Evolutionary conservation across 1,140 invertebrate species (phyloP).

Genomic region (Trissolcus basalis): DNA sequence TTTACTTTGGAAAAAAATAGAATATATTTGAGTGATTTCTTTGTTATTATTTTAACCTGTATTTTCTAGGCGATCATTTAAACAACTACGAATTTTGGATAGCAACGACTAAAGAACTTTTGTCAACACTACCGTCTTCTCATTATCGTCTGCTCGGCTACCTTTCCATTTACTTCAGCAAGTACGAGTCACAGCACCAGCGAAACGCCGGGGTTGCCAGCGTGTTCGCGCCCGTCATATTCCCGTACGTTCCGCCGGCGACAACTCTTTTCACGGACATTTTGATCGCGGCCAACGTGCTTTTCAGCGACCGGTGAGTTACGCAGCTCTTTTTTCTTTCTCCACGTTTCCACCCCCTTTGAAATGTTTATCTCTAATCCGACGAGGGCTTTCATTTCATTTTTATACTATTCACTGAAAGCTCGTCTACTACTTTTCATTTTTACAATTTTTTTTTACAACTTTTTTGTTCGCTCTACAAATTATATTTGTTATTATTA

Average conservation of each 20-base stretch:
- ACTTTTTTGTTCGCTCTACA: too few species aligned
- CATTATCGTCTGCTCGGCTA: conserved; percentile 73
- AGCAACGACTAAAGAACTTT: conserved; percentile 66
- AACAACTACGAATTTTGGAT: conserved; percentile 70
- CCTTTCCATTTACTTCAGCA: conserved; percentile 71
- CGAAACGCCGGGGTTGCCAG: conserved; percentile 68
- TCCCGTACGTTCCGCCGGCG: conserved; percentile 72
- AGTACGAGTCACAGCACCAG: conserved; percentile 72
- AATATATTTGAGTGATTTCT: too few species aligned
- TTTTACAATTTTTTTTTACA: too few species aligned
- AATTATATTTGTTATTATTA: too few species aligned
- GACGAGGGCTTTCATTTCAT: too few species aligned
- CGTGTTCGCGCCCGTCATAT: conserved; percentile 72
- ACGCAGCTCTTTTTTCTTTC: conserved; percentile 1
- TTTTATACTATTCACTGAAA: too few species aligned
- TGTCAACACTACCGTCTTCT: conserved; percentile 66
- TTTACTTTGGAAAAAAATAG: too few species aligned
- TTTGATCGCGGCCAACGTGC: conserved; percentile 64
- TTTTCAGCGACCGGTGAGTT: conserved; percentile 67
- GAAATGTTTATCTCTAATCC: not conserved
- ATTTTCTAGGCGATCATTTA: conserved; percentile 62
- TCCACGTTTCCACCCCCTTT: not conserved
- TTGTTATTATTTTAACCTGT: too few species aligned
- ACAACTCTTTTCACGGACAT: conserved; percentile 71
- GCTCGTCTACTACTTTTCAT: too few species aligned